Percentiles rank a stretch among this genome's conserved stretches.
These are phyloP conservation scores for Malachius bipustulatus DNA, from an alignment of 2,888 invertebrate species.

Conservation along the genomic window DNA sequence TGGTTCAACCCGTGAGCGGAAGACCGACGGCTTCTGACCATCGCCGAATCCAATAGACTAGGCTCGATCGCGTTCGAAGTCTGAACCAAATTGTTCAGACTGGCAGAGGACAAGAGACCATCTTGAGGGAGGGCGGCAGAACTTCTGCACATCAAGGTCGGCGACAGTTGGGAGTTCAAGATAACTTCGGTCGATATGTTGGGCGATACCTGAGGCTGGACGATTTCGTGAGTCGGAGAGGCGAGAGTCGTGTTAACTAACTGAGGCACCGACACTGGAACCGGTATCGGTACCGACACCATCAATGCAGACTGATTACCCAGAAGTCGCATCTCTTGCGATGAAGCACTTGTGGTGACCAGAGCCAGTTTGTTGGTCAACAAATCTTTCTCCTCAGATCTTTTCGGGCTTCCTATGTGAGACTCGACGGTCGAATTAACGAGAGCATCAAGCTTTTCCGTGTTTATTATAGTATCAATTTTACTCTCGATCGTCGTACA, in stretches of 20 bases:
- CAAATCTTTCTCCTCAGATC: constrained; percentile 23
- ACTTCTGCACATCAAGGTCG: constrained; percentile 44
- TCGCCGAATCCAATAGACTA: constrained; percentile 14
- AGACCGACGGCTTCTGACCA: constrained; percentile 7
- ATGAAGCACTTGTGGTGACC: constrained; percentile 19
- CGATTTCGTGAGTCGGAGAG: constrained; percentile 31
- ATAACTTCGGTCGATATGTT: constrained; percentile 47
- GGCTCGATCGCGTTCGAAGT: constrained; percentile 25
- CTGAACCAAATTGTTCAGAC: constrained; percentile 22
- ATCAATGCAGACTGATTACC: constrained; percentile 26
- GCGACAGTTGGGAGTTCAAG: constrained; percentile 48
- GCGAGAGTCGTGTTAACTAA: constrained; percentile 25
- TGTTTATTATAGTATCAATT: constrained; percentile 27
- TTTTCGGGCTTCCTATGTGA: constrained; percentile 37
- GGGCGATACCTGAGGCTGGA: constrained; percentile 28
- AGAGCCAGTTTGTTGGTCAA: constrained; percentile 16
- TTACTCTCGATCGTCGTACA: constrained; percentile 21
- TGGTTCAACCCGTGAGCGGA: constrained; percentile 11
- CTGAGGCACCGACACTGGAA: constrained; percentile 15
- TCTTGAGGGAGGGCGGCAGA: constrained; percentile 24
- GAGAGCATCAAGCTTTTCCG: constrained; percentile 46
- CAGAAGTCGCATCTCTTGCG: constrained; percentile 35
- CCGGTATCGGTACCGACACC: constrained; percentile 22
- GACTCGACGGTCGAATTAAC: constrained; percentile 45
- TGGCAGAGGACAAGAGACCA: constrained; percentile 19